Evolutionary conservation across 2,888 invertebrate species (phyloP).

Genomic region (Diploptera punctata): DNA sequence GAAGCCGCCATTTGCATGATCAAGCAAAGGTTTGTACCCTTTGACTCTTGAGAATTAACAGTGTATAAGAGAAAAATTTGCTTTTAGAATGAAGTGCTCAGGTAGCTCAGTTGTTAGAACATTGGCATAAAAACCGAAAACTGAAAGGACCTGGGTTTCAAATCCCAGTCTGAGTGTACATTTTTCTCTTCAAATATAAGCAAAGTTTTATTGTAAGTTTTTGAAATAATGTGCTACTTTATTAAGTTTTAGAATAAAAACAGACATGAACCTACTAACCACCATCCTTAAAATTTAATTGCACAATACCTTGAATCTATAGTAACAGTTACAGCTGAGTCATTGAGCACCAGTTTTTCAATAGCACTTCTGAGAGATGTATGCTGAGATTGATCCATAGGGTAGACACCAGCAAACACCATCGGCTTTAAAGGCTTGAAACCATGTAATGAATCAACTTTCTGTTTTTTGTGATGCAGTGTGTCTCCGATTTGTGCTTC

Average conservation of each 20-base stretch:
- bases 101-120: too few species aligned
- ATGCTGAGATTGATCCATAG: constrained; percentile 88
- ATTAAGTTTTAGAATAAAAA: background rate
- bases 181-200: too few species aligned
- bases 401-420: constrained; percentile 91
- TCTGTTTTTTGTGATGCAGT: constrained; percentile 61
- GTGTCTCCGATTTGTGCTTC: constrained; percentile 84
- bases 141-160: too few species aligned
- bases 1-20: too few species aligned
- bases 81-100: too few species aligned
- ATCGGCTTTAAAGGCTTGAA: constrained; percentile 75
- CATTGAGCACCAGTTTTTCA: constrained; percentile 91
- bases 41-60: too few species aligned
- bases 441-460: constrained; percentile 66
- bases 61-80: too few species aligned
- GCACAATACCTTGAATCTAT: constrained; percentile 88
- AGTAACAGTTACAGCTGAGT: constrained; percentile 85
- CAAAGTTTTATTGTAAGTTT: too few species aligned
- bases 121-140: too few species aligned
- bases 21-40: too few species aligned
- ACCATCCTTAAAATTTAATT: background rate
- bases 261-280: background rate
- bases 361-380: constrained; percentile 77
- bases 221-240: too few species aligned
- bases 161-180: too few species aligned